Base-by-base conservation (phyloP, 2,113 vertebrate species). In the Cromileptes altivelis region DNA sequence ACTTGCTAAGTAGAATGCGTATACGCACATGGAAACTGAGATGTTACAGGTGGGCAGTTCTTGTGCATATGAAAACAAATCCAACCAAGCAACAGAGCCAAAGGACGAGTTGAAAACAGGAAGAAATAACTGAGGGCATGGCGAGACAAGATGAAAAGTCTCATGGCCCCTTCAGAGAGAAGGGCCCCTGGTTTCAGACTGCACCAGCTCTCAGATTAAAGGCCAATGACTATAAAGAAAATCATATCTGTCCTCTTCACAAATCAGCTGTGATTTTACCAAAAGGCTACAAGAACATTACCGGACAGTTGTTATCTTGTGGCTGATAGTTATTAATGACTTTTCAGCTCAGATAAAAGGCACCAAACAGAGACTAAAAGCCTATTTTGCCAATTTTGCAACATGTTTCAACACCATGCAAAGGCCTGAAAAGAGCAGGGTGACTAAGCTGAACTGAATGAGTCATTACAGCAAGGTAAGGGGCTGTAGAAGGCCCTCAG, bases 391-490 rank as follows among this genome's bases (percentile, higher is more conserved):
- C 53, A 52, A 68, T 65, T 72, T 52, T 67, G 30, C 70, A 64
- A 25, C 73, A 50, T 64, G 62, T 84, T 86, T 72, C 53, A 84
- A 45, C 18, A 52, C 30, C 40, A 68, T 62, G 40, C 53, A 68
- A 73, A 70, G 23, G 18, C 27, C 70, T 47, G 30, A 67, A 76
- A 45, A 73, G 61, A 81, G 71, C 23, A 56, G 45, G 55, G 60
- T 52, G 81, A 85, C 80, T 76, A 52, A 80, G 78, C 81, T n/a
- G 64, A 80, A 40, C 68, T 64, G 71, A 69, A 52, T 85, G 88
- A 90, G 82, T 90, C 86, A 88, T 78, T 75, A 65, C 58, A 70
- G 67, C 8, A 61, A 85, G 82, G 87, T 87, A 63, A 83, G 81
- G 68, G 80, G 67, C 84, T 83, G 78, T 49, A 75, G 82, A 72